phyloP scores from a whole-genome alignment of 2,888 invertebrate species.

The Lingula anatina region DNA sequence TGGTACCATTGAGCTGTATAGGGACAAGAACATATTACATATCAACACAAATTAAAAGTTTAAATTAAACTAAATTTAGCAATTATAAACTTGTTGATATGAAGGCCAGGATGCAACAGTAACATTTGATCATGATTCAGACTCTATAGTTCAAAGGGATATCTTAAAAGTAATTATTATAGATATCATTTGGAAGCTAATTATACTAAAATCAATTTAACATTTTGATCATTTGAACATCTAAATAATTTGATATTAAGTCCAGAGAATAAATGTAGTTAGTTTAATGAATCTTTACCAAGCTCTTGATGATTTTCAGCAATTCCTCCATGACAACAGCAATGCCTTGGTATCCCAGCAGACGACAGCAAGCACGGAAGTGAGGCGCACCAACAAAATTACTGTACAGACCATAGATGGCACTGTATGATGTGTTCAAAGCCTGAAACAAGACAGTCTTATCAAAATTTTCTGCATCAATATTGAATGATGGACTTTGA shows the following conservation, averaged over 20 bases:
- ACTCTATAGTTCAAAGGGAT: no score
- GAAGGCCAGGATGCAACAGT: no score
- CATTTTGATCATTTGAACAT: no score
- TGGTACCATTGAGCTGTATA: slow-evolving; percentile 72
- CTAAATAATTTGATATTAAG: no score
- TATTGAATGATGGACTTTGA: no score
- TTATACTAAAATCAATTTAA: no score
- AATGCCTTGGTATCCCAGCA: slow-evolving; percentile 98
- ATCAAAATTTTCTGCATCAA: slow-evolving; percentile 1
- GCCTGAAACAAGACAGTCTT: slow-evolving; percentile 22
- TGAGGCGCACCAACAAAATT: slow-evolving; percentile 94
- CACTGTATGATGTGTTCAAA: slow-evolving; percentile 28
- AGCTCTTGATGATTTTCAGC: slow-evolving; percentile 84
- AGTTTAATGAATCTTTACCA: no score
- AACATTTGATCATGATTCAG: no score
- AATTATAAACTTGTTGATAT: slow-evolving; percentile 5
- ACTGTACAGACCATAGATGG: slow-evolving; percentile 83
- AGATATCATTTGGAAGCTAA: no score
- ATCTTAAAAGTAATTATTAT: no score
- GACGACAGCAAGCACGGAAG: slow-evolving; percentile 84
- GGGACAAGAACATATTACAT: neutral
- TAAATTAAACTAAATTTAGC: slow-evolving; percentile 2
- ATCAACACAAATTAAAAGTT: neutral
- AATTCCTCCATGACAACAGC: slow-evolving; percentile 96
- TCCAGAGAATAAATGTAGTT: no score